Evolutionary conservation across 2,888 invertebrate genomes (phyloP).

Genomic region (Harpalus rubripes): DNA sequence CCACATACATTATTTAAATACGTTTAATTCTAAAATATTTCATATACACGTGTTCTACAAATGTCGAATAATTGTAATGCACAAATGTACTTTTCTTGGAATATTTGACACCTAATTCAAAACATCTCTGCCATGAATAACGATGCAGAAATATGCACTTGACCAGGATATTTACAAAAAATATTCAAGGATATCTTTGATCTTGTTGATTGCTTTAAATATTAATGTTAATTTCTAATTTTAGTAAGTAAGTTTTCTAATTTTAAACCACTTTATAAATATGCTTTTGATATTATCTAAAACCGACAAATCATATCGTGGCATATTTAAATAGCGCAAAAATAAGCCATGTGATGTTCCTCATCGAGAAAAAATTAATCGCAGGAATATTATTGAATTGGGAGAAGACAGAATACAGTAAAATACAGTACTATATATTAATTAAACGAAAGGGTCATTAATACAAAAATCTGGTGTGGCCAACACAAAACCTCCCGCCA

Average conservation of each 20-base stretch:
- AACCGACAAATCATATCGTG: no score
- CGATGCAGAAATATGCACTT: not conserved
- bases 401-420: no score
- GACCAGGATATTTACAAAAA: not conserved
- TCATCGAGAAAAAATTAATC: no score
- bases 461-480: no score
- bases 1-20: conserved; percentile 49
- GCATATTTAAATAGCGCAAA: no score
- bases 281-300: no score
- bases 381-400: no score
- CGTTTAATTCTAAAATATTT: conserved; percentile 52
- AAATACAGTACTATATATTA: no score
- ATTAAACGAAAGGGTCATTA: no score
- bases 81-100: not conserved
- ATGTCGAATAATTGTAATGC: not conserved
- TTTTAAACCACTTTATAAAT: not conserved
- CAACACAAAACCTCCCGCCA: no score
- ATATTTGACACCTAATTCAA: conserved; percentile 14
- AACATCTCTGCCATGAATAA: conserved; percentile 12
- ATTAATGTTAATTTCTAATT: conserved; percentile 1
- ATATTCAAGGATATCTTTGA: conserved; percentile 24
- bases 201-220: not conserved
- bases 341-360: no score
- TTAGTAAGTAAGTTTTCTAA: not conserved
- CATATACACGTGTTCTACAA: not conserved